These are phyloP conservation scores for Hydra vulgaris DNA, from an alignment of 30 jellyfish, hydroid and myxozoan genomes.

Conservation along the genomic window DNA sequence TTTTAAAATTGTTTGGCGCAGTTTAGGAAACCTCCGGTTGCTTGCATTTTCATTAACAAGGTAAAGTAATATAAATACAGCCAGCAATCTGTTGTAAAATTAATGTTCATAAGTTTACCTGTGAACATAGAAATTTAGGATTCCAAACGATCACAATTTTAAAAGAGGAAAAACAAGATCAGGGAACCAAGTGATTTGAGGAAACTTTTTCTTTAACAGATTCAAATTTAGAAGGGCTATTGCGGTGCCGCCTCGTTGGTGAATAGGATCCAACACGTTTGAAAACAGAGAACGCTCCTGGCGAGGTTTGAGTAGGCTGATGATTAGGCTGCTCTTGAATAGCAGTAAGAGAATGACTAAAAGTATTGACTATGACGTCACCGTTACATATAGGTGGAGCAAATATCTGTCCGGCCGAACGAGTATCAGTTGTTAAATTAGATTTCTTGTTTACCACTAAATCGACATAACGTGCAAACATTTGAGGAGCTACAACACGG, in stretches of 20 bases:
- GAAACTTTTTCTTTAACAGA: neutral
- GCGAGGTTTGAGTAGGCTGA: neutral
- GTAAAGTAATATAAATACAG: too few relatives aligned
- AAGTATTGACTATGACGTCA: constrained; percentile 48
- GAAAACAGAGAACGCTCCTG: constrained; percentile 13
- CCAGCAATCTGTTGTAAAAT: too few relatives aligned
- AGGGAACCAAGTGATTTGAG: neutral
- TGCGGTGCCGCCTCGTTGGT: constrained; percentile 19
- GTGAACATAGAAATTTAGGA: too few relatives aligned
- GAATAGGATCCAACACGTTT: constrained; percentile 46
- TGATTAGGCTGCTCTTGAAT: constrained; percentile 27
- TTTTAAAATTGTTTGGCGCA: too few relatives aligned
- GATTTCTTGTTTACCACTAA: constrained; percentile 56
- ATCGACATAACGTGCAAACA: constrained; percentile 79
- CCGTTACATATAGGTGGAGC: constrained; percentile 42
- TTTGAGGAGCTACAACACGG: constrained; percentile 87
- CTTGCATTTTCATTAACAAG: too few relatives aligned
- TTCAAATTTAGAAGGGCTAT: neutral
- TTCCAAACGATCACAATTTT: neutral
- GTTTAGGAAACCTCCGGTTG: too few relatives aligned
- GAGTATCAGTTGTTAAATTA: constrained; percentile 61
- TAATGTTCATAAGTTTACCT: too few relatives aligned
- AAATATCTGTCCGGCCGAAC: constrained; percentile 75
- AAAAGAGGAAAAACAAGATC: neutral
- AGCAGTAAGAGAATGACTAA: constrained; percentile 59